Conservation (phyloP, 2,797 vertebrate species). For the Orestias chungarensis region DNA sequence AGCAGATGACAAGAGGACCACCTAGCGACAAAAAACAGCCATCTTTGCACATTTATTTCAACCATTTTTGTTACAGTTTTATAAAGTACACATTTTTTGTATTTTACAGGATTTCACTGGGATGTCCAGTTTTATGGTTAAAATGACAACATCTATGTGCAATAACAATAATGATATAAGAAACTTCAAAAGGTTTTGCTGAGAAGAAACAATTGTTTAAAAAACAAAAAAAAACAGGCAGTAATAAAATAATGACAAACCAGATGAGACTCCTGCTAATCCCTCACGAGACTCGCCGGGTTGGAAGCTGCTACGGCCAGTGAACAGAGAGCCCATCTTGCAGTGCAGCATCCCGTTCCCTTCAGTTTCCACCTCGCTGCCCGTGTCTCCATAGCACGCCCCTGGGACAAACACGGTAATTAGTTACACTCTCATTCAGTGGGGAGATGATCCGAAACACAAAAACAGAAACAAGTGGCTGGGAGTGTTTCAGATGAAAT, state of each 20-base stretch:
- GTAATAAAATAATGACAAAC: conserved; percentile 56
- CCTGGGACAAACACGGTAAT: conserved; percentile 61
- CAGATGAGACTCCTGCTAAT: conserved; percentile 66
- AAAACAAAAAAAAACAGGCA: conserved; percentile 3
- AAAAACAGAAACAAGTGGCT: conserved; percentile 8
- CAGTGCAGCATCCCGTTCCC: conserved; percentile 73
- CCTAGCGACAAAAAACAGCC: conserved; percentile 46
- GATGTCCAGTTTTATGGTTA: background rate
- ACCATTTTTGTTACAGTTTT: background rate
- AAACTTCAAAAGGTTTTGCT: background rate
- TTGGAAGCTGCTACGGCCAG: conserved; percentile 79
- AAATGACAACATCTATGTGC: background rate
- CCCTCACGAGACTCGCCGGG: conserved; percentile 77
- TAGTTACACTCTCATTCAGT: conserved; percentile 26
- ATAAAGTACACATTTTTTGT: background rate
- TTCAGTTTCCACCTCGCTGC: conserved; percentile 80
- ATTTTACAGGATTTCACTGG: background rate
- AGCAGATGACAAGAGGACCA: conserved; percentile 89
- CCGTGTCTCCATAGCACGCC: conserved; percentile 81
- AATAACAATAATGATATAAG: background rate
- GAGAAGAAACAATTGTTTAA: background rate
- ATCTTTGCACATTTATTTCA: background rate
- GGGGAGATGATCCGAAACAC: background rate
- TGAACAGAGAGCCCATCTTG: conserved; percentile 80
- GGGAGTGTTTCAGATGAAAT: background rate